Percentiles rank a stretch among this genome's conserved stretches.
Evolutionary conservation across 1,140 invertebrate species (phyloP).

Genomic region (Batillaria attramentaria): DNA sequence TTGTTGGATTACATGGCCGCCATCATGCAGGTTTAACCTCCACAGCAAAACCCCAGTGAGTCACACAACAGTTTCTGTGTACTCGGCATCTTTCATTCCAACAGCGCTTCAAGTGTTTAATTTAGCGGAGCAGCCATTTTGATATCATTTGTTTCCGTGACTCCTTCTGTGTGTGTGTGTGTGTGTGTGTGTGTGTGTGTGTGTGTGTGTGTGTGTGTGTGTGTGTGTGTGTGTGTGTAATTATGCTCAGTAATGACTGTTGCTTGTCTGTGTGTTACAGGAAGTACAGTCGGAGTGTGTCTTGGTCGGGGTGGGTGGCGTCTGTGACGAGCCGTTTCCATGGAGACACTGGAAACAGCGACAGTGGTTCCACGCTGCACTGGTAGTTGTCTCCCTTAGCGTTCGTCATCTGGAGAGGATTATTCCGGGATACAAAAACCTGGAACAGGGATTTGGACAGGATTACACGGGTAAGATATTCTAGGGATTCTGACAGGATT

Average conservation of each 20-base stretch:
- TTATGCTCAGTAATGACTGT: background rate
- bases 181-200: background rate
- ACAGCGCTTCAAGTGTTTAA: too few species aligned
- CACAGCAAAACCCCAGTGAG: too few species aligned
- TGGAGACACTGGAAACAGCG: slow-evolving; percentile 61
- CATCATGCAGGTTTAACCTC: too few species aligned
- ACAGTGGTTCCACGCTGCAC: slow-evolving; percentile 64
- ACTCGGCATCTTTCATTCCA: too few species aligned
- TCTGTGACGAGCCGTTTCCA: slow-evolving; percentile 60
- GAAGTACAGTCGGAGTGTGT: slow-evolving; percentile 45
- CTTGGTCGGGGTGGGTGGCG: slow-evolving; percentile 63
- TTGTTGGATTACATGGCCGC: too few species aligned
- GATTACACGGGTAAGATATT: slow-evolving; percentile 61
- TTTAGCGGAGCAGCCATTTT: too few species aligned
- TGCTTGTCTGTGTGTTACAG: slow-evolving; percentile 38
- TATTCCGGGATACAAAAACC: slow-evolving; percentile 64
- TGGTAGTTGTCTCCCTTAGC: slow-evolving; percentile 58
- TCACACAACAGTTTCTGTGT: too few species aligned
- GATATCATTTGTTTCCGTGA: too few species aligned
- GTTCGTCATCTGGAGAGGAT: slow-evolving; percentile 60
- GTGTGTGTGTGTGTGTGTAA: background rate
- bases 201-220: background rate
- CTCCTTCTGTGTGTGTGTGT: background rate
- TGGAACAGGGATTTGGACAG: slow-evolving; percentile 59
- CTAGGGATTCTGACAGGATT: too few species aligned